phyloP scores from a whole-genome alignment of 2,888 invertebrate species.

The Lasioglossum leucozonium region DNA sequence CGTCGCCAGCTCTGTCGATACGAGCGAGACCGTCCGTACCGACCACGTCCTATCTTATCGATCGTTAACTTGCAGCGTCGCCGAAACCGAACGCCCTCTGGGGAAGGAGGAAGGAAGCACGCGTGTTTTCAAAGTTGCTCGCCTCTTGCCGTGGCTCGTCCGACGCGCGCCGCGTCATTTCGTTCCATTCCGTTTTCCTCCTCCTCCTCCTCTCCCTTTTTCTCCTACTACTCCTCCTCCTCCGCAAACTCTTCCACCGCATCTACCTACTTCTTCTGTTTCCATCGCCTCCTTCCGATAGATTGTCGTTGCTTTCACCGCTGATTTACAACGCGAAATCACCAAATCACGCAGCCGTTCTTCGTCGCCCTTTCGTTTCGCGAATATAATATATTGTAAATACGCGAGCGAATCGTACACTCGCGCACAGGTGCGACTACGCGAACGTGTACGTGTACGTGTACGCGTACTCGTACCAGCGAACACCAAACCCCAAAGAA shows the following conservation, averaged over 20 bases:
- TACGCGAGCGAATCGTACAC: not conserved
- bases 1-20: too few relatives aligned
- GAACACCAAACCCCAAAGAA: slow-evolving; percentile 46
- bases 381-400: slow-evolving; percentile 1
- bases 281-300: not conserved
- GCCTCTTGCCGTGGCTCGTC: not conserved
- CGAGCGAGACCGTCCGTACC: not conserved
- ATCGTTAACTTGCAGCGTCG: not conserved
- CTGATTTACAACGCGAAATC: not conserved
- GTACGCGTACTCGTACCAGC: slow-evolving; percentile 24
- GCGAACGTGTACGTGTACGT: not conserved
- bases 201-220: not conserved
- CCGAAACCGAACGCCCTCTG: slow-evolving; percentile 31
- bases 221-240: not conserved
- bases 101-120: not conserved
- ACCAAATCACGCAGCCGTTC: not conserved
- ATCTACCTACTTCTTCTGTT: not conserved
- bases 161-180: not conserved
- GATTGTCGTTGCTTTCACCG: slow-evolving; percentile 2
- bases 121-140: not conserved
- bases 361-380: not conserved
- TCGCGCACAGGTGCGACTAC: not conserved
- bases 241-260: not conserved
- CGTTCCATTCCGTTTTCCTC: not conserved
- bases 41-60: slow-evolving; percentile 21